A percentile compares a stretch with the other conserved stretches of the same genome.
These are phyloP conservation scores for Acrossocheilus wenchowensis DNA, from an alignment of 2,797 vertebrate genomes.

Conservation along the genomic window DNA sequence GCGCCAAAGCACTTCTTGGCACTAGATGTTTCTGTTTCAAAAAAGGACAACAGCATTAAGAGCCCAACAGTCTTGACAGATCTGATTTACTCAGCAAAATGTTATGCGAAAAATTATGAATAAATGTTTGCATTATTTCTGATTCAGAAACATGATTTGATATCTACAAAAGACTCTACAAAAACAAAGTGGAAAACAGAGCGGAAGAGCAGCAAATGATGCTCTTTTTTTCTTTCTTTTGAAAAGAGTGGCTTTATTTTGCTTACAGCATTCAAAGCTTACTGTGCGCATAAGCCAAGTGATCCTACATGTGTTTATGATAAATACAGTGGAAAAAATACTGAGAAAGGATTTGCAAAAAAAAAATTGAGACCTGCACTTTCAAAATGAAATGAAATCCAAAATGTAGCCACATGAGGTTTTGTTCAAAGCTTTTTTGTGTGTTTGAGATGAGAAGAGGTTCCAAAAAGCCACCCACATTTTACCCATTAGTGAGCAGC, in stretches of 20 bases:
- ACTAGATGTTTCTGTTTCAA: conserved; percentile 44
- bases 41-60: conserved; percentile 6
- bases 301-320: conserved; percentile 70
- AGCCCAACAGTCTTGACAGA: neutral
- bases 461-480: conserved; percentile 79
- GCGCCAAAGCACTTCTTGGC: conserved; percentile 57
- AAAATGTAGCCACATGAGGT: conserved; percentile 70
- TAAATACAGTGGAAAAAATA: conserved; percentile 71
- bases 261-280: conserved; percentile 56
- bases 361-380: conserved; percentile 58
- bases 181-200: conserved; percentile 68
- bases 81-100: neutral
- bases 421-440: conserved; percentile 72
- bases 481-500: conserved; percentile 73
- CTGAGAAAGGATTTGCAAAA: conserved; percentile 65
- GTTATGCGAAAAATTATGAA: neutral
- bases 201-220: conserved; percentile 62
- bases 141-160: conserved; percentile 43
- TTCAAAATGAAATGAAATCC: conserved; percentile 65
- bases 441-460: conserved; percentile 63
- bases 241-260: conserved; percentile 61
- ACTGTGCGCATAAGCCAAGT: conserved; percentile 55
- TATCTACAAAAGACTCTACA: conserved; percentile 62
- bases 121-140: neutral
- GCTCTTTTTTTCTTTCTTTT: conserved; percentile 58